Base-by-base conservation (phyloP, 30 jellyfish, hydroid and myxozoan species). In the Aurelia coerulea region DNA sequence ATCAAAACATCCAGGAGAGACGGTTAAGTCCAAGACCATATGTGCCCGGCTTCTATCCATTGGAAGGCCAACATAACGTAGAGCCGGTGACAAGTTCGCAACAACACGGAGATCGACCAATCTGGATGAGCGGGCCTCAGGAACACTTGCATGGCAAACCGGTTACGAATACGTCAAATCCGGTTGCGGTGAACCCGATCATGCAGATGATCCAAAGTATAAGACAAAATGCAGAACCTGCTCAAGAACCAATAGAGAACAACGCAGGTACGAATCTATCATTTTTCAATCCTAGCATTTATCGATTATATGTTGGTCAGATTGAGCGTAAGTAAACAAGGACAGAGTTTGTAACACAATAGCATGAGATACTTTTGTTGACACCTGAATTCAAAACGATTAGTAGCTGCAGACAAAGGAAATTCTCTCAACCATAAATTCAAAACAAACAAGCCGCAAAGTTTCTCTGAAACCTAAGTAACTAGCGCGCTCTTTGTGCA, bases 181-280 rank as follows among this genome's bases (percentile, higher is more conserved):
- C 73, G 37, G 34, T n/a, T 64, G 12, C 59, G 1, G 46, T 42
- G 72, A 74, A 53, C 16, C 72, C 85, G n/a, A 23, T 74, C 70
- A 50, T 74, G 85, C 53, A 74, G n/a, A 74, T 74, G 85, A 17
- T 74, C 51, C 54, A 74, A 74, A 74, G 31, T 31, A 64, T 74
- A 32, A 74, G 62, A 53, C 85, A 64, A 16, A 74, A 51, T 37
- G 53, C 72, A 5, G 73, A 74, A 18, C 85, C 71, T 5, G 78
- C 23, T 19, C 51, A 37, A 32, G 56, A 13, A 29, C 31, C 78
- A 9, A 9, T 2, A 4, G 78, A 68, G 10, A 62, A 31, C 73
- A 19, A 62, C 35, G 10, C 73, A 31, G 73, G 56, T 46, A 46
- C 56, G 56, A 42, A 46, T 14, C 56, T 46, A 42, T 42, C 53